Evolutionary conservation across 2,888 invertebrate genomes (phyloP).

Genomic region (Microdon myrmicae): DNA sequence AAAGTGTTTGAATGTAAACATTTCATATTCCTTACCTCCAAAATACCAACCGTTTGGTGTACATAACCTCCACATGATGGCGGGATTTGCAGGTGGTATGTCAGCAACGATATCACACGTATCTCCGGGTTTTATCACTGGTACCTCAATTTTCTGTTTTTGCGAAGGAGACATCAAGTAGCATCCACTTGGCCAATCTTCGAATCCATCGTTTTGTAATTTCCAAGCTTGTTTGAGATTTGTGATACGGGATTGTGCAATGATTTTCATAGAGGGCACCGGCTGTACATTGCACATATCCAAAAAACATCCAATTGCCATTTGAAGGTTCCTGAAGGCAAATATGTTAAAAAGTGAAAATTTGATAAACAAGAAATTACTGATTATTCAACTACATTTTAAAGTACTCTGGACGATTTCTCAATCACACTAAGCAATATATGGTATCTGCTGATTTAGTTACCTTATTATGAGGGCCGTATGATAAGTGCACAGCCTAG

Average conservation of each 20-base stretch:
- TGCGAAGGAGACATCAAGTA: constrained; percentile 75
- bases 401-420: too few species aligned
- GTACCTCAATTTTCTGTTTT: constrained; percentile 65
- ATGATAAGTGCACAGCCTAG: too few species aligned
- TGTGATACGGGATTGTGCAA: constrained; percentile 65
- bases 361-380: not conserved
- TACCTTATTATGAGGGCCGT: too few species aligned
- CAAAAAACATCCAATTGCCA: constrained; percentile 94
- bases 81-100: constrained; percentile 78
- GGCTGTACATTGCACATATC: constrained; percentile 82
- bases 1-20: constrained; percentile 5
- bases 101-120: constrained; percentile 80
- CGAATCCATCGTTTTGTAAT: constrained; percentile 86
- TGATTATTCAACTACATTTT: too few species aligned
- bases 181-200: constrained; percentile 88
- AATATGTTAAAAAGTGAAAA: not conserved
- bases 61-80: constrained; percentile 89
- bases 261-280: constrained; percentile 80
- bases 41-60: constrained; percentile 89
- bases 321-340: constrained; percentile 89
- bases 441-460: too few species aligned
- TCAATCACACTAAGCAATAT: too few species aligned
- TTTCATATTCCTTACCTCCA: constrained; percentile 79
- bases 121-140: constrained; percentile 80
- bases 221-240: constrained; percentile 79